A percentile compares a stretch with the other conserved stretches of the same genome.
phyloP scores from a whole-genome alignment of 2,113 vertebrate genomes.

The Oncorhynchus gorbuscha region DNA sequence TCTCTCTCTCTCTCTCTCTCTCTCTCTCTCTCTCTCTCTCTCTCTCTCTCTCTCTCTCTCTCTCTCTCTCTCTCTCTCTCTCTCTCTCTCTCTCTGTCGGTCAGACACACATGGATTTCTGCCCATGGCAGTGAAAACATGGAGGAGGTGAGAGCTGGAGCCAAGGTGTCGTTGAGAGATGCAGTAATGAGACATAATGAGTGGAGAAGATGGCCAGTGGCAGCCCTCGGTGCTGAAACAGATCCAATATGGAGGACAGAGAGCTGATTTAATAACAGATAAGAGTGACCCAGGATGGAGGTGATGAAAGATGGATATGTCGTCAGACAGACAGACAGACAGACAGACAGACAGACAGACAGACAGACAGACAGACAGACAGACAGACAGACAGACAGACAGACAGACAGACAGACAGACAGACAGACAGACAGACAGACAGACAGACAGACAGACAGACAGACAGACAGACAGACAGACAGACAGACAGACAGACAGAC shows the following conservation, averaged over 20 bases:
- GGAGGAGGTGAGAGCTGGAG: slow-evolving; percentile 5
- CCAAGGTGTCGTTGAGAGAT: slow-evolving; percentile 27
- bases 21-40: background rate
- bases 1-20: slow-evolving; percentile 29
- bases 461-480: background rate
- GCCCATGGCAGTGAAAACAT: background rate
- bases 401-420: background rate
- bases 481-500: background rate
- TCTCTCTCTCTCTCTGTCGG: slow-evolving; percentile 19
- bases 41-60: slow-evolving; percentile 23
- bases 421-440: background rate
- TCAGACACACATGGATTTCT: background rate
- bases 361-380: background rate
- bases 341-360: background rate
- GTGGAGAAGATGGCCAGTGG: background rate
- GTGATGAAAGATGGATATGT: slow-evolving; percentile 1
- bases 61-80: background rate
- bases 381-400: too few species aligned
- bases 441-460: too few species aligned
- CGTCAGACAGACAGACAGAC: too few species aligned
- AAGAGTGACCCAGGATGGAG: background rate
- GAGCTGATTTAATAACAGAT: slow-evolving; percentile 34
- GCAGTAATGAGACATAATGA: slow-evolving; percentile 5
- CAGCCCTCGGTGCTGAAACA: background rate
- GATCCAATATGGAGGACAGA: slow-evolving; percentile 2